Percentiles rank a stretch among this genome's conserved stretches.
Conservation (phyloP, 2,888 invertebrate species). For the Rotaria macrura region DNA sequence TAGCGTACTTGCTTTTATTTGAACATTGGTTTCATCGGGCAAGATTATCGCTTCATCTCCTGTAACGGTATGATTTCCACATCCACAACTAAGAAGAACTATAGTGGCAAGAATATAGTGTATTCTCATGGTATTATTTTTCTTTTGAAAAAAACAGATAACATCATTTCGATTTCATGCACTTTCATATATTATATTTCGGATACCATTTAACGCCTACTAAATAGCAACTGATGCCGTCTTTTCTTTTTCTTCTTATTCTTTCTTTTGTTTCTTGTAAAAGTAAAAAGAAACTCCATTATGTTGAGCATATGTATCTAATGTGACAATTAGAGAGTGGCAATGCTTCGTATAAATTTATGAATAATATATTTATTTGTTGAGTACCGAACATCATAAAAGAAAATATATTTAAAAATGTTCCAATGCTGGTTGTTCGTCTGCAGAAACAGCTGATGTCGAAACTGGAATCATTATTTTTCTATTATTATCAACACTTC, state of each 20-base stretch:
- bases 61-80: not conserved
- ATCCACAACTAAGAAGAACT: not conserved
- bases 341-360: too few relatives aligned
- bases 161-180: too few relatives aligned
- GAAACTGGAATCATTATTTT: not conserved
- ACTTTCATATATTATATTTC: not conserved
- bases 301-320: not conserved
- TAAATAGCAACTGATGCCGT: not conserved
- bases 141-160: not conserved
- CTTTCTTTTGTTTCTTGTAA: not conserved
- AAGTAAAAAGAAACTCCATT: not conserved
- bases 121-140: not conserved
- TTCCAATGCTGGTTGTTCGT: not conserved
- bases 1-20: too few relatives aligned
- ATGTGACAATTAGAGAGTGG: not conserved
- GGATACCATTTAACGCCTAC: not conserved
- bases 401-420: not conserved
- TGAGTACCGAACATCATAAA: rapidly evolving
- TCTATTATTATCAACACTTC: not conserved
- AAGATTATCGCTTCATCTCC: too few relatives aligned
- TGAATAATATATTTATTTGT: too few relatives aligned
- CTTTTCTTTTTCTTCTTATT: not conserved
- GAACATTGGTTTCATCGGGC: too few relatives aligned
- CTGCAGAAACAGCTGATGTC: not conserved
- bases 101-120: not conserved